Evolutionary conservation across 2,888 invertebrate species (phyloP).

Genomic region (Patella pellucida): DNA sequence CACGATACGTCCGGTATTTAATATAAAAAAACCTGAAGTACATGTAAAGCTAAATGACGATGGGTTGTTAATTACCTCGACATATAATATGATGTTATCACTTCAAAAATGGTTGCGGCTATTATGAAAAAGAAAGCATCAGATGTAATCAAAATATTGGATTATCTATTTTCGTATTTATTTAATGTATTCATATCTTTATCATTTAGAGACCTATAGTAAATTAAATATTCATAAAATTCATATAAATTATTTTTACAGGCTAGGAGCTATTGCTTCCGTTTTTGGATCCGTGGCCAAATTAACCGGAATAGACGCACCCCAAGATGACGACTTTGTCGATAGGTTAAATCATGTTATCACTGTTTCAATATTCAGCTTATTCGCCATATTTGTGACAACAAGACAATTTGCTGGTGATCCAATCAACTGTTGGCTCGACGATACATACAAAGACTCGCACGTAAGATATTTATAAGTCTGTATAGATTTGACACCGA

Average conservation of each 20-base stretch:
- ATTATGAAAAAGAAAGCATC: too few relatives aligned
- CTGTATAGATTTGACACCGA: too few relatives aligned
- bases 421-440: neutral
- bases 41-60: too few relatives aligned
- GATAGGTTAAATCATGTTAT: neutral
- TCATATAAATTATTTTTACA: neutral
- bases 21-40: too few relatives aligned
- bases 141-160: too few relatives aligned
- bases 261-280: neutral
- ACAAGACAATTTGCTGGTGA: slow-evolving; percentile 5
- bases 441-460: too few relatives aligned
- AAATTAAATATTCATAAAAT: neutral
- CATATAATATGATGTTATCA: too few relatives aligned
- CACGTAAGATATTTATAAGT: too few relatives aligned
- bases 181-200: too few relatives aligned
- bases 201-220: neutral
- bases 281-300: slow-evolving; percentile 7
- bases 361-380: neutral
- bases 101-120: neutral
- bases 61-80: too few relatives aligned
- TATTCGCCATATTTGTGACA: neutral
- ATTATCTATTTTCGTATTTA: too few relatives aligned
- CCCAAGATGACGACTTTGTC: neutral
- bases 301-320: neutral
- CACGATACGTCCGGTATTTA: too few relatives aligned